phyloP scores from a whole-genome alignment of 2,113 vertebrate genomes.

The Leucoraja erinaceus region DNA sequence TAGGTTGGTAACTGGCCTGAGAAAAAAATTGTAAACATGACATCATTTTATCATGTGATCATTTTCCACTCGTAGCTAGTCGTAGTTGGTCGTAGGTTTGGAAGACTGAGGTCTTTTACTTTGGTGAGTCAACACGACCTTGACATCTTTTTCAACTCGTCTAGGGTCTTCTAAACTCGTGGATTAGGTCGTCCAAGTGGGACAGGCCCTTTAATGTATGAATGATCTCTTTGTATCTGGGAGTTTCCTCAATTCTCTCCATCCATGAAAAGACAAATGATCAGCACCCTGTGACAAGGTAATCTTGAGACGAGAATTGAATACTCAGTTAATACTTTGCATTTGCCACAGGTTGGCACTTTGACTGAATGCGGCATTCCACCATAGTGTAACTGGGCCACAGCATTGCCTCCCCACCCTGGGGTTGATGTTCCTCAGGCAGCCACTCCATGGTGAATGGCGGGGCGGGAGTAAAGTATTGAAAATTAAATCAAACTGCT shows the following conservation, averaged over 20 bases:
- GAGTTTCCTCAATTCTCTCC: not conserved
- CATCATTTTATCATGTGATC: too few species aligned
- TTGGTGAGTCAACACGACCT: too few species aligned
- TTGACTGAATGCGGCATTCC: not conserved
- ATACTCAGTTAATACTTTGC: not conserved
- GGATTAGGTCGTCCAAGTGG: too few species aligned
- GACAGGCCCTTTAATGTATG: not conserved
- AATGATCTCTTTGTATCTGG: not conserved
- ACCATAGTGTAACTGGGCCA: not conserved
- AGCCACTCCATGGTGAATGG: not conserved
- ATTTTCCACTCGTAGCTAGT: too few species aligned
- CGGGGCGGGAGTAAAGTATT: not conserved
- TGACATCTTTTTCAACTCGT: too few species aligned
- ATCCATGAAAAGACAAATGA: not conserved
- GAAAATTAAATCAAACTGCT: not conserved
- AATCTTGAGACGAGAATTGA: not conserved
- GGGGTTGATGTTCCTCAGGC: not conserved
- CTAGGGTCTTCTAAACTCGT: too few species aligned
- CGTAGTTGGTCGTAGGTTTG: too few species aligned
- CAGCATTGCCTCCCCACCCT: not conserved
- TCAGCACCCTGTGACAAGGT: not conserved
- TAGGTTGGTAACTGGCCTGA: too few species aligned
- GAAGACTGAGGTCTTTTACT: too few species aligned
- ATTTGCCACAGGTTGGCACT: not conserved
- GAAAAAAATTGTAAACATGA: too few species aligned